Percentiles rank a stretch among this genome's conserved stretches.
phyloP scores from a whole-genome alignment of 2,113 vertebrate genomes.

The Parus major region DNA sequence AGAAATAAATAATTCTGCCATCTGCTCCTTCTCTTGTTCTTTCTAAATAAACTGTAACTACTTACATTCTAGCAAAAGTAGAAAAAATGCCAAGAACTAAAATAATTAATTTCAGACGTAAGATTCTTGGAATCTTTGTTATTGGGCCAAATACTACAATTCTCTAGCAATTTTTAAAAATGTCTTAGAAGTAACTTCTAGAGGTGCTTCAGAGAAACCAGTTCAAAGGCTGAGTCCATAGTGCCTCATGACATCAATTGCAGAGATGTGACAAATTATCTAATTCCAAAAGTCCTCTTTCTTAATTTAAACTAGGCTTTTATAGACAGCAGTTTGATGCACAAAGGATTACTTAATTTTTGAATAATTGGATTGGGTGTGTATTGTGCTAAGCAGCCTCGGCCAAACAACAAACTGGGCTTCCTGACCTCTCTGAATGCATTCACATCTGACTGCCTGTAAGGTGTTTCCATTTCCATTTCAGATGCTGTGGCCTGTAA shows the following conservation, averaged over 20 bases:
- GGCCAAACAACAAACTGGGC: neutral
- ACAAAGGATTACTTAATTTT: neutral
- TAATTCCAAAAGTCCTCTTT: neutral
- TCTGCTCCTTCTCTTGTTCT: neutral
- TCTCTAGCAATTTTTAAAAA: neutral
- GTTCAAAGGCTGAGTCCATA: neutral
- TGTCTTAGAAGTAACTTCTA: neutral
- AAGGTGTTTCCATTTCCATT: neutral
- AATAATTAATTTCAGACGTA: neutral
- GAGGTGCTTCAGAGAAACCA: neutral
- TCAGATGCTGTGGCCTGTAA: neutral
- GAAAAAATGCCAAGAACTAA: neutral
- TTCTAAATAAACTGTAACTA: neutral
- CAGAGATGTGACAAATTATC: neutral
- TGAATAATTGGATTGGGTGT: neutral
- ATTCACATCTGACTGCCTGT: neutral
- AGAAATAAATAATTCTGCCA: neutral
- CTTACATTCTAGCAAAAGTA: neutral
- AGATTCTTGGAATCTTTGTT: neutral
- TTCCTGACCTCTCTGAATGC: neutral
- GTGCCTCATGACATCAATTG: rapidly evolving
- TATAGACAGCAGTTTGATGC: neutral
- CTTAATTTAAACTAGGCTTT: neutral
- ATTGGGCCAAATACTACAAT: neutral
- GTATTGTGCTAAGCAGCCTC: neutral